These are phyloP conservation scores for Sula dactylatra DNA, from an alignment of 2,113 vertebrate species.

Conservation along the genomic window DNA sequence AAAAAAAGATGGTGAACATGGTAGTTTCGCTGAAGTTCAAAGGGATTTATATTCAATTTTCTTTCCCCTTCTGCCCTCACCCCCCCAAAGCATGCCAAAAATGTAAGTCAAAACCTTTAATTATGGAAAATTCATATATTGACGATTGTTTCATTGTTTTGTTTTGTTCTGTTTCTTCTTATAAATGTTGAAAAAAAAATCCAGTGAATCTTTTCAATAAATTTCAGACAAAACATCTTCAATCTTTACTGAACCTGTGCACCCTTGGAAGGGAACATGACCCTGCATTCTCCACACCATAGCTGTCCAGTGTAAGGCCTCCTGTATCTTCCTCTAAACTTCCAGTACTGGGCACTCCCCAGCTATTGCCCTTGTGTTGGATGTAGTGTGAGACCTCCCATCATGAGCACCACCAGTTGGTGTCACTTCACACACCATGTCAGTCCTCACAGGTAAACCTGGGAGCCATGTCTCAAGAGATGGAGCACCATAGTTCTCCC, in stretches of 20 bases:
- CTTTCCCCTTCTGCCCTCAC: accelerated
- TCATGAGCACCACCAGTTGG: accelerated
- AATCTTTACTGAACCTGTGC: accelerated
- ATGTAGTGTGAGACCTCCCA: accelerated
- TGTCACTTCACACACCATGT: neutral
- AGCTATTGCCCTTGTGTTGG: too few relatives aligned
- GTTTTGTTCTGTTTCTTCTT: neutral
- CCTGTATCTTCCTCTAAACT: neutral
- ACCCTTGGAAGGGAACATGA: neutral
- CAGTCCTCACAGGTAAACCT: neutral
- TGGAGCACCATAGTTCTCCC: neutral
- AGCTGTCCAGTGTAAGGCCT: accelerated
- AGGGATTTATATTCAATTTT: neutral
- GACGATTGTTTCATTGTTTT: neutral
- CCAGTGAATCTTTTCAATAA: neutral
- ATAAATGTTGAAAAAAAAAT: neutral
- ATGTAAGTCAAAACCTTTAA: neutral
- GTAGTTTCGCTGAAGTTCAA: neutral
- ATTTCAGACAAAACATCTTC: neutral
- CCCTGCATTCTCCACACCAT: accelerated
- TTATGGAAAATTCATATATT: neutral
- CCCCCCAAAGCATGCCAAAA: neutral
- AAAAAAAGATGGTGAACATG: neutral
- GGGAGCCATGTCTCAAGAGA: too few relatives aligned
- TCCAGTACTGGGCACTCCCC: neutral